phyloP scores from a whole-genome alignment of 2,113 vertebrate genomes.

The Hippocampus zosterae region DNA sequence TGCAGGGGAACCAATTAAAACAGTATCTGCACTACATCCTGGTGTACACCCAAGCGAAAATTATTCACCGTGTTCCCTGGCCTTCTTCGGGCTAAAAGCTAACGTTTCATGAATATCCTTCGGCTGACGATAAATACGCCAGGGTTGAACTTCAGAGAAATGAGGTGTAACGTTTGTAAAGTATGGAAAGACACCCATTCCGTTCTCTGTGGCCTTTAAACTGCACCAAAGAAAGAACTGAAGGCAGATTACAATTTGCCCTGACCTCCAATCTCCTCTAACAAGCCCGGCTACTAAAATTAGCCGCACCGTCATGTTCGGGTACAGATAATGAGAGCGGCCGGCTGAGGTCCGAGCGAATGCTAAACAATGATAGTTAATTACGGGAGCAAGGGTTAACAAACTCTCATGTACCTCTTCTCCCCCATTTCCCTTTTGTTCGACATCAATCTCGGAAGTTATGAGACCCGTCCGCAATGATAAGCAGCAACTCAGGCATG shows the following conservation, averaged over 20 bases:
- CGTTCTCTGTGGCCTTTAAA: slow-evolving; percentile 25
- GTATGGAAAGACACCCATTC: slow-evolving; percentile 44
- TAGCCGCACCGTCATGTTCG: slow-evolving; percentile 87
- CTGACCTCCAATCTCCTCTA: slow-evolving; percentile 65
- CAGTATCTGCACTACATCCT: neutral
- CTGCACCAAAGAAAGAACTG: slow-evolving; percentile 56
- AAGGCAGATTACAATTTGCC: slow-evolving; percentile 54
- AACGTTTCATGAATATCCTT: neutral
- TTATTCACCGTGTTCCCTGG: neutral
- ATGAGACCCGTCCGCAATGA: slow-evolving; percentile 96
- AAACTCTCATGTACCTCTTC: slow-evolving; percentile 89
- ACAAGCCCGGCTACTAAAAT: slow-evolving; percentile 69
- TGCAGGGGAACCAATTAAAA: neutral
- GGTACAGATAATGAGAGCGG: slow-evolving; percentile 91
- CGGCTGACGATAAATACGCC: neutral
- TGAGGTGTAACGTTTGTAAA: slow-evolving; percentile 24
- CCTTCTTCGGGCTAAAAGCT: neutral
- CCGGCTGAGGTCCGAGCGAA: slow-evolving; percentile 85
- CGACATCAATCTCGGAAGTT: slow-evolving; percentile 95
- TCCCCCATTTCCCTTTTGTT: slow-evolving; percentile 80
- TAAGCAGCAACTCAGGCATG: slow-evolving; percentile 95
- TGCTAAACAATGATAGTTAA: slow-evolving; percentile 97
- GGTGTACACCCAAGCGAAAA: neutral
- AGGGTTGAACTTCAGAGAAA: neutral
- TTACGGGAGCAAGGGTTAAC: slow-evolving; percentile 97